phyloP scores from a whole-genome alignment of 2,888 invertebrate genomes.

The Zaprionus obscuricornis region DNA sequence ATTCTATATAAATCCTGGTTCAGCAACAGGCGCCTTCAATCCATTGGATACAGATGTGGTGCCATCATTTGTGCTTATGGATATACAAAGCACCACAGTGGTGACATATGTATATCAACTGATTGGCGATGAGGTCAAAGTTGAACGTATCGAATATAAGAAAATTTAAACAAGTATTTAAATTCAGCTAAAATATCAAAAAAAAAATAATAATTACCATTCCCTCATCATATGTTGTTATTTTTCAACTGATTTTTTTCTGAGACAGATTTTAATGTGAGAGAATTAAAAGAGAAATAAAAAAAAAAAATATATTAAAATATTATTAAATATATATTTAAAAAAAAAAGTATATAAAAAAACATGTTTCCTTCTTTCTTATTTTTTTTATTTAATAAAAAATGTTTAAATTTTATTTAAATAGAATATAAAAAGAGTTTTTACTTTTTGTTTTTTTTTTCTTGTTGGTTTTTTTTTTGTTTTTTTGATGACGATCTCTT shows the following conservation, averaged over 20 bases:
- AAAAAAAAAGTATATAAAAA: slow-evolving; percentile 56
- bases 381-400: slow-evolving; percentile 69
- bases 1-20: slow-evolving; percentile 99
- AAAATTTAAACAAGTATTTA: slow-evolving; percentile 87
- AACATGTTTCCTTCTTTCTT: slow-evolving; percentile 52
- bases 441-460: slow-evolving; percentile 1
- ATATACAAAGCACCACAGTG: slow-evolving; percentile 98
- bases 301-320: too few relatives aligned
- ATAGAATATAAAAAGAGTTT: slow-evolving; percentile 72
- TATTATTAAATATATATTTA: too few relatives aligned
- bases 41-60: slow-evolving; percentile 95
- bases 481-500: slow-evolving; percentile 33
- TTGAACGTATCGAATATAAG: slow-evolving; percentile 98
- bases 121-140: slow-evolving; percentile 99
- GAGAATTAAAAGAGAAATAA: too few relatives aligned
- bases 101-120: slow-evolving; percentile 99
- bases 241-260: neutral
- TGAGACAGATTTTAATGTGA: too few relatives aligned
- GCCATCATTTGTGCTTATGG: slow-evolving; percentile 99
- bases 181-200: too few relatives aligned
- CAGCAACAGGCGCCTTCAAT: slow-evolving; percentile 98
- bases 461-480: slow-evolving; percentile 7
- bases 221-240: too few relatives aligned
- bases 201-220: too few relatives aligned
- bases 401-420: slow-evolving; percentile 78